These are phyloP conservation scores for Axea sp. DNA, from an alignment of 2,888 invertebrate genomes.

Conservation along the genomic window DNA sequence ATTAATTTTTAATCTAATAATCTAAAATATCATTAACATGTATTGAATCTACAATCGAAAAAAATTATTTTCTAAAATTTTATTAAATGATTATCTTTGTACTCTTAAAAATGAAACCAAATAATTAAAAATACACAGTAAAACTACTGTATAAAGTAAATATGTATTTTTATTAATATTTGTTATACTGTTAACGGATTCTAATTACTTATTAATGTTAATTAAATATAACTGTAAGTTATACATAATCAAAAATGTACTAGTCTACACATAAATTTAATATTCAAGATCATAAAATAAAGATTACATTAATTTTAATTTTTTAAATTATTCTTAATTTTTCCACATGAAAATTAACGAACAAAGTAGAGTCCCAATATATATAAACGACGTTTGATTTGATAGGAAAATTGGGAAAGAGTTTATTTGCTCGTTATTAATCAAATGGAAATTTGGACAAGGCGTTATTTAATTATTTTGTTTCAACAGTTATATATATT, in stretches of 20 bases:
- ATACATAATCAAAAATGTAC: neutral
- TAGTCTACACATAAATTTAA: no score
- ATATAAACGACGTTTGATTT: neutral
- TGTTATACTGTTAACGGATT: no score
- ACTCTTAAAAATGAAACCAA: slow-evolving; percentile 1
- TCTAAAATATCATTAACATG: slow-evolving; percentile 3
- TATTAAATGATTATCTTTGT: slow-evolving; percentile 4
- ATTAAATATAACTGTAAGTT: no score
- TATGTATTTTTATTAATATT: no score
- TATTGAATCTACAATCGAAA: slow-evolving; percentile 1
- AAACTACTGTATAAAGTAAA: no score
- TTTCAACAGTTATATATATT: slow-evolving; percentile 20
- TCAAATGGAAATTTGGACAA: slow-evolving; percentile 27
- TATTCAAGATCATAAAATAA: neutral
- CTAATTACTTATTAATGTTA: no score
- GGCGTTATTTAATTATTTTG: slow-evolving; percentile 5
- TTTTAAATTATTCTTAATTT: neutral
- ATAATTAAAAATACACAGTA: neutral
- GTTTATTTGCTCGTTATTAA: slow-evolving; percentile 15
- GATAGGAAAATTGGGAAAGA: slow-evolving; percentile 1
- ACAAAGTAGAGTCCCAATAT: slow-evolving; percentile 9
- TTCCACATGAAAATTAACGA: slow-evolving; percentile 18
- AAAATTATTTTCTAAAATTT: neutral
- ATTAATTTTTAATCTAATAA: no score
- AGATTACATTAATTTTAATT: neutral